Conservation (phyloP, 2,888 invertebrate genomes). For the Agelastica alni region DNA sequence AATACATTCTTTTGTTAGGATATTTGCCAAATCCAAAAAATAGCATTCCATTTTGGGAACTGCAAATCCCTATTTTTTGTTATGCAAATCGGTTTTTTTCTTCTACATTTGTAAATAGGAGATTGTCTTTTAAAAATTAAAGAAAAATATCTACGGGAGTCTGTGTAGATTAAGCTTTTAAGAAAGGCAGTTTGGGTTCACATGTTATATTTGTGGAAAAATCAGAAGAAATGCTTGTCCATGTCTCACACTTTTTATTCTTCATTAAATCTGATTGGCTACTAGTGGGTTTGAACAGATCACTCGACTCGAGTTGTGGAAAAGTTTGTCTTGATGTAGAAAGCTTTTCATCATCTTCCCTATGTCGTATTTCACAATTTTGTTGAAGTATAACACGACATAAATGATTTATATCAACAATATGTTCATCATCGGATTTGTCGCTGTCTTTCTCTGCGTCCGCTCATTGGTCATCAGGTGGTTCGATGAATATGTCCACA, state of each 20-base stretch:
- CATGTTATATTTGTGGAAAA: background rate
- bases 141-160: conserved; percentile 3
- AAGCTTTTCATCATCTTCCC: background rate
- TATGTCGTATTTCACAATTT: conserved; percentile 7
- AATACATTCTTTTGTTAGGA: conserved; percentile 31
- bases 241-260: too few species aligned
- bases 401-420: conserved; percentile 15
- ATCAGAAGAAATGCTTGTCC: background rate
- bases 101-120: conserved; percentile 11
- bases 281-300: background rate
- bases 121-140: conserved; percentile 25
- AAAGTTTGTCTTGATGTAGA: background rate
- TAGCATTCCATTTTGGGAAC: conserved; percentile 18
- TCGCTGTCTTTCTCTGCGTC: conserved; percentile 11
- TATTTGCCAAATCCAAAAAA: conserved; percentile 32
- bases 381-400: conserved; percentile 9
- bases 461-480: too few species aligned
- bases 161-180: too few species aligned
- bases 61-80: conserved; percentile 27
- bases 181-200: background rate
- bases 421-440: conserved; percentile 15
- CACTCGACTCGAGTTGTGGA: background rate
- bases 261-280: too few species aligned
- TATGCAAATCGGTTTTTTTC: conserved; percentile 22
- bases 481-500: conserved; percentile 7